Conservation (phyloP, 2,888 invertebrate genomes). For the Eupithecia inturbata region DNA sequence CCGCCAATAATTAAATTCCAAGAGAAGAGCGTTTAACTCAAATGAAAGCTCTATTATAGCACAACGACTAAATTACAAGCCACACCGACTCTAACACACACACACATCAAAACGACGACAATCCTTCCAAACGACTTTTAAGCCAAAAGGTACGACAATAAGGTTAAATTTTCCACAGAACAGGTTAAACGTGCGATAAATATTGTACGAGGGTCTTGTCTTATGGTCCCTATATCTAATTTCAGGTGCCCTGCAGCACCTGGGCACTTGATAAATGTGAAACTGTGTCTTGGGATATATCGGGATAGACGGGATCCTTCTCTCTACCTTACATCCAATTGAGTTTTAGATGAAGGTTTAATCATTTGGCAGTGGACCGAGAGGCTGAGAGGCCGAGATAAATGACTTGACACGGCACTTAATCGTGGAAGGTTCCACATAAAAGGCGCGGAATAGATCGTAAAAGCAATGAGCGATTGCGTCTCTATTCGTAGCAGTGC, state of each 20-base stretch:
- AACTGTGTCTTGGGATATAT: conserved; percentile 45
- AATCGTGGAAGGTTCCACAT: conserved; percentile 20
- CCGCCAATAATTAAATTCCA: conserved; percentile 40
- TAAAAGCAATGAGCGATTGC: conserved; percentile 27
- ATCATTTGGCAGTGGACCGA: conserved; percentile 3
- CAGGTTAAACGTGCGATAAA: conserved; percentile 43
- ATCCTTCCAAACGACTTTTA: conserved; percentile 1
- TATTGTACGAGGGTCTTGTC: conserved; percentile 47
- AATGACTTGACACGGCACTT: conserved; percentile 13
- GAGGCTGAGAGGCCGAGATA: conserved; percentile 1
- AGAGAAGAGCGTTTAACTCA: conserved; percentile 45
- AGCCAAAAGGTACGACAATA: not conserved
- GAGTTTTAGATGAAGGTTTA: conserved; percentile 20
- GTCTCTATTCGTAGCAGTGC: conserved; percentile 14
- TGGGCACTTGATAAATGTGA: conserved; percentile 57
- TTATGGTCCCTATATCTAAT: conserved; percentile 53
- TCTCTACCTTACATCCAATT: conserved; percentile 27
- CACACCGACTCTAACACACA: conserved; percentile 31
- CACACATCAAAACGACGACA: conserved; percentile 42
- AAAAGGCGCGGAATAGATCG: conserved; percentile 20
- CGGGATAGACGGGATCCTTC: conserved; percentile 44
- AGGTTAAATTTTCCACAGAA: conserved; percentile 11
- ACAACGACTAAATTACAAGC: conserved; percentile 52
- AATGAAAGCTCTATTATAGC: conserved; percentile 58
- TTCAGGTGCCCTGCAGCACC: conserved; percentile 59